Base-by-base conservation (phyloP, 2,113 vertebrate genomes). In the Hippolais icterina region DNA sequence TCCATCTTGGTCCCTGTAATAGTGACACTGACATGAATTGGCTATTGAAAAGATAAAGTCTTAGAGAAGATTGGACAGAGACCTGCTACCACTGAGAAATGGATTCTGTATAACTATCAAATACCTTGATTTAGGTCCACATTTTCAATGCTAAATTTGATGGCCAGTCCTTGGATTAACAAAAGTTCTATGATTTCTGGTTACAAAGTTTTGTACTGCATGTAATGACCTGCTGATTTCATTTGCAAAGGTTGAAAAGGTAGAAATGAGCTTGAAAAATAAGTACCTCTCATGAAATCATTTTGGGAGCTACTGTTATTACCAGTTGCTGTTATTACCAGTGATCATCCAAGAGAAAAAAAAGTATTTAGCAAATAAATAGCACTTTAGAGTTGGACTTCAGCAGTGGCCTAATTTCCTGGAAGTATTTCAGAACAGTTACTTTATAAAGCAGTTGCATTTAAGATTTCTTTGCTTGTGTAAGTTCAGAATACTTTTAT, bases 1-100 rank as follows among this genome's bases (percentile, higher is more conserved):
- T 98, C 53, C 96, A 90, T 42, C 14, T 91, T 16, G 97, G 95
- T 18, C 47, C 56, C 22, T 99, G 98, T n/a, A 77, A 94, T 9
- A 31, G 42, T 1, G 66, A 84, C 10, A 69, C 10, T 70, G 94
- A 96, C 69, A 68, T 98, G 93, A 97, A 98, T 7, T 98, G 98
- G 96, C 94, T 71, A 94, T 94, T 87, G 98, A 98, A 96, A 97
- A 98, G 47, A 96, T 76, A 65, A 66, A 88, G 11, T 90, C 98
- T 83, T 95, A n/a, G 33, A 84, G 9, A 97, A 77, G 49, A 98
- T 95, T 97, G 95, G 96, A 8, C 81, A 65, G 29, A 98, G 96
- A 81, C 95, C 28, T 98, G 98, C 88, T 99, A 98, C 4, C 97
- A 98, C 33, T 99, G 98, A 98, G 98, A 98, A 96, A 98, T 83